A percentile compares a stretch with the other conserved stretches of the same genome.
Evolutionary conservation across 2,113 vertebrate genomes (phyloP).

Genomic region (Scortum barcoo): DNA sequence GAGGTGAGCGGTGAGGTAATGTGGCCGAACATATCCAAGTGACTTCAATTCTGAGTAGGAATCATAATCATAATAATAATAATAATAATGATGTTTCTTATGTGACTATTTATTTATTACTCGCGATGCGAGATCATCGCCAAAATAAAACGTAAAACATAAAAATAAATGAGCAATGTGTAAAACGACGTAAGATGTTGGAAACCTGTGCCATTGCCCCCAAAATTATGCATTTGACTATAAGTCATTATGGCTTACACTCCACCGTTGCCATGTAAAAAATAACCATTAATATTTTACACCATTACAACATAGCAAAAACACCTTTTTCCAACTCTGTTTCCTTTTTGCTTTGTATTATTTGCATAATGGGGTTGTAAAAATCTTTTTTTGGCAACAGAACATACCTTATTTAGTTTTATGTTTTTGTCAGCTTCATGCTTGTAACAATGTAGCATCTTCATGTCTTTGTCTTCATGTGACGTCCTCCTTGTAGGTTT

Average conservation of each 20-base stretch:
- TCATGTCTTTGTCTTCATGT: conserved; percentile 32
- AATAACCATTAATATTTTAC: neutral
- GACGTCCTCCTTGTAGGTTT: conserved; percentile 31
- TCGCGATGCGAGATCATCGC: conserved; percentile 16
- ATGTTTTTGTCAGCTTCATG: conserved; percentile 47
- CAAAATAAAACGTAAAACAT: neutral
- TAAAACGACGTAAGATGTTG: conserved; percentile 51
- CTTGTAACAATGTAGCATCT: conserved; percentile 76
- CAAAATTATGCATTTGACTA: conserved; percentile 34
- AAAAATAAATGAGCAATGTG: conserved; percentile 7
- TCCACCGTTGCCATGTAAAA: conserved; percentile 59
- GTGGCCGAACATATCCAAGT: neutral
- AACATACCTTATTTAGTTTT: conserved; percentile 37
- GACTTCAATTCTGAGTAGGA: conserved; percentile 36
- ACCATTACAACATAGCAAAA: conserved; percentile 13
- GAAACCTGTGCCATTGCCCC: conserved; percentile 43
- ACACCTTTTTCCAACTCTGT: conserved; percentile 20
- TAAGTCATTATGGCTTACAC: conserved; percentile 26
- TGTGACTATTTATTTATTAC: conserved; percentile 58
- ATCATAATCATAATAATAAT: too few relatives aligned
- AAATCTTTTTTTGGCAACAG: conserved; percentile 33
- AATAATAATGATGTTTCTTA: conserved; percentile 25
- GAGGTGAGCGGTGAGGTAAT: conserved; percentile 51
- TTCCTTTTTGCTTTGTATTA: conserved; percentile 50
- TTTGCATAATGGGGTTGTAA: conserved; percentile 49